Percentiles rank a stretch among this genome's conserved stretches.
These are phyloP conservation scores for Neosilurus hyrtlii DNA, from an alignment of 2,797 vertebrate species.

Conservation along the genomic window DNA sequence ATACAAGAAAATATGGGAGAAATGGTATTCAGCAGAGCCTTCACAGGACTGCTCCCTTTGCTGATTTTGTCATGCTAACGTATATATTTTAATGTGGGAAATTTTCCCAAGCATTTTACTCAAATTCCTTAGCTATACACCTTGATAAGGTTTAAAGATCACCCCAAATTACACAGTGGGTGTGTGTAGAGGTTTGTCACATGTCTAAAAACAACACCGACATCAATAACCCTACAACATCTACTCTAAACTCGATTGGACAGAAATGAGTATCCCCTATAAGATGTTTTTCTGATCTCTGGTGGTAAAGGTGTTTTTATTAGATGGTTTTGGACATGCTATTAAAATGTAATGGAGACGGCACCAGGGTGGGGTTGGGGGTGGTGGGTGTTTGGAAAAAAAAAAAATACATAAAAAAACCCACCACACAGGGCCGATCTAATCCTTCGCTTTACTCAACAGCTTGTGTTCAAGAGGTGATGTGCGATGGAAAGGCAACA, in stretches of 20 bases:
- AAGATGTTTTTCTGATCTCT: constrained; percentile 10
- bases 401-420: neutral
- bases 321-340: constrained; percentile 56
- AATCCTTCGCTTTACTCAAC: constrained; percentile 3
- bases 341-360: constrained; percentile 50
- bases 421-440: neutral
- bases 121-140: neutral
- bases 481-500: neutral
- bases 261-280: neutral
- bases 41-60: neutral
- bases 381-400: too few species aligned
- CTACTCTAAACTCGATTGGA: neutral
- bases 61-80: neutral
- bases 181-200: constrained; percentile 38
- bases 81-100: neutral
- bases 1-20: neutral
- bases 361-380: too few species aligned
- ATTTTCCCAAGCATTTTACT: neutral
- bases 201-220: constrained; percentile 64
- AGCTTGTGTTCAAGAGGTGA: constrained; percentile 4
- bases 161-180: neutral
- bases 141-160: neutral
- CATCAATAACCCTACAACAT: constrained; percentile 43
- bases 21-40: neutral
- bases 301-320: constrained; percentile 11